Evolutionary conservation across 1,140 invertebrate species (phyloP), one percentile per base, ranked within the genome.

Genomic region (Mactra quadrangularis): DNA sequence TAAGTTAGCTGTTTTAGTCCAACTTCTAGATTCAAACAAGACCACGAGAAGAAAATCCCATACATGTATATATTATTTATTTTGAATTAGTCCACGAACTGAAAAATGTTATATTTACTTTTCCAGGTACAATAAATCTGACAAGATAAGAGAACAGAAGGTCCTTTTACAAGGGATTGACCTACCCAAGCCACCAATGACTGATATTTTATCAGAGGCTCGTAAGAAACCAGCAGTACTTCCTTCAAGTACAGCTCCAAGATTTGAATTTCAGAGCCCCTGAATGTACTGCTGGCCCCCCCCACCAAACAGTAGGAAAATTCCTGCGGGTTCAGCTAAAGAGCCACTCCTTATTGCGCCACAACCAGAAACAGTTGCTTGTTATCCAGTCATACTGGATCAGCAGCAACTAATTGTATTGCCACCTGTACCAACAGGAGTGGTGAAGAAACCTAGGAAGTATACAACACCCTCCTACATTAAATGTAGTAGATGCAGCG

Each of bases 141-240:
- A 75, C 71, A 75, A 75, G 22, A 53, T 35, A 41, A 27, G 59
- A 27, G 71, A 75, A 29, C 55, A 75, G 53, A 57, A 75, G 35
- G 53, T 75, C 29, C 71, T 75, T 53, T 75, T 75, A 38, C 71
- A 75, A 35, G 71, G 71, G 0, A n/a, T 75, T 27, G 59, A 75
- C 19, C 31, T 75, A 53, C 71, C 52, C 9, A 75, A 75, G 71
- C 71, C 71, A 25, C 6, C 71, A 22, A 1, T 75, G 53, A 75
- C 71, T 1, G 71, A 17, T 25, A 75, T 33, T 59, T 75, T 75
- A 53, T 53, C 71, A 75, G 71, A 75, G 71, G 71, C 71, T 53
- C 55, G 71, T 25, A 52, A 75, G 53, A 75, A 60, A 75, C 71
- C 71, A 57, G 33, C 53, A 75, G 52, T 41, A 47, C 55, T 75